A percentile compares a stretch with the other conserved stretches of the same genome.
phyloP scores from a whole-genome alignment of 2,797 vertebrate genomes.

The Falco berigora region DNA sequence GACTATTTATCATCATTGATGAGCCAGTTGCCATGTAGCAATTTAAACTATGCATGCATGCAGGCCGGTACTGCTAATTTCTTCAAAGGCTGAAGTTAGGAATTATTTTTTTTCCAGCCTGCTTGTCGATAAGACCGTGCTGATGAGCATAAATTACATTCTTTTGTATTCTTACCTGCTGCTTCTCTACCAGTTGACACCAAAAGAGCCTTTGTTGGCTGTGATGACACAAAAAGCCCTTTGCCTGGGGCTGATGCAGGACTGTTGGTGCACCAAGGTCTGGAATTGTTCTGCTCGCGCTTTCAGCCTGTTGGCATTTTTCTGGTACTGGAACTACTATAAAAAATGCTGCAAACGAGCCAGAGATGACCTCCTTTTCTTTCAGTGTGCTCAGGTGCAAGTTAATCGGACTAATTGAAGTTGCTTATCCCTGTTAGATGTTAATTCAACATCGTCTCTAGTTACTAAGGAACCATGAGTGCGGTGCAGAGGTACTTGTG shows the following conservation, averaged over 20 bases:
- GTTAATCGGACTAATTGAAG: neutral
- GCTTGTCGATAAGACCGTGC: neutral
- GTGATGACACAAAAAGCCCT: neutral
- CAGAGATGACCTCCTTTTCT: neutral
- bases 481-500: neutral
- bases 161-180: neutral
- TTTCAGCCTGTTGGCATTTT: rapidly evolving
- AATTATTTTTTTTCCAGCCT: neutral
- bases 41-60: neutral
- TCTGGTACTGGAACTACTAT: neutral
- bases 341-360: neutral
- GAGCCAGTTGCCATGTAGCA: neutral
- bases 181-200: neutral
- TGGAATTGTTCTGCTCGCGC: neutral
- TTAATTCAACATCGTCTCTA: neutral
- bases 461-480: neutral
- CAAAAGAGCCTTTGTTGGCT: neutral
- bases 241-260: neutral
- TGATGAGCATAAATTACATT: neutral
- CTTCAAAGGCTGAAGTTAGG: neutral
- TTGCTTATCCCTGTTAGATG: neutral
- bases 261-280: neutral
- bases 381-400: neutral
- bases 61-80: neutral
- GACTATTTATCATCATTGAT: neutral